A percentile compares a stretch with the other conserved stretches of the same genome.
phyloP scores from a whole-genome alignment of 2,113 vertebrate species.

The Otis tarda region DNA sequence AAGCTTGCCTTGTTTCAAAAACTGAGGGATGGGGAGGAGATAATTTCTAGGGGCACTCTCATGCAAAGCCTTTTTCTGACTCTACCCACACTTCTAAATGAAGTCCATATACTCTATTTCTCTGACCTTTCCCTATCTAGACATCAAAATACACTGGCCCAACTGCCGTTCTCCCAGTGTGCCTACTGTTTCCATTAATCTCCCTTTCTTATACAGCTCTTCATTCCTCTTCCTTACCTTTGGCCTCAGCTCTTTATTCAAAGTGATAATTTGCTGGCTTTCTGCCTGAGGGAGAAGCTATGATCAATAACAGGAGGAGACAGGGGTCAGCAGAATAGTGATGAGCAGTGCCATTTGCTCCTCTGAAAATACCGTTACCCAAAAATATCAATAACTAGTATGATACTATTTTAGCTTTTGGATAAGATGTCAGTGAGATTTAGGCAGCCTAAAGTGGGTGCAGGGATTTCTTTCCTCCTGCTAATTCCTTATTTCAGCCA shows the following conservation, averaged over 20 bases:
- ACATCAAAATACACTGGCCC: constrained; percentile 40
- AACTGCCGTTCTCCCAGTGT: constrained; percentile 45
- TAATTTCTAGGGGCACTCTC: constrained; percentile 18
- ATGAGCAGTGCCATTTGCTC: constrained; percentile 52
- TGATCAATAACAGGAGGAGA: constrained; percentile 65
- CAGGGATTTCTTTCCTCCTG: neutral
- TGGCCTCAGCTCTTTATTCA: constrained; percentile 64
- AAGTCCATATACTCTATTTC: constrained; percentile 34
- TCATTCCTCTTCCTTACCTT: constrained; percentile 60
- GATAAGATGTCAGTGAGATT: neutral
- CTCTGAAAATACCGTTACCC: constrained; percentile 15
- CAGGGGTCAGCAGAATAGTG: constrained; percentile 51
- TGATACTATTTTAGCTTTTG: constrained; percentile 35
- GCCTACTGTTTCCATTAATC: constrained; percentile 54
- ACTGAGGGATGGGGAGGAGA: constrained; percentile 27
- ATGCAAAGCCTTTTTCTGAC: constrained; percentile 25
- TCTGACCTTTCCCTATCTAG: constrained; percentile 49
- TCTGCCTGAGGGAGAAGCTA: constrained; percentile 45
- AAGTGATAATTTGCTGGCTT: constrained; percentile 61
- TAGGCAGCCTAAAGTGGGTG: neutral
- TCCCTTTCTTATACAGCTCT: constrained; percentile 45
- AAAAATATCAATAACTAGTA: constrained; percentile 44
- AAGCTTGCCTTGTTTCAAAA: constrained; percentile 7
- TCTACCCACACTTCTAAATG: neutral
- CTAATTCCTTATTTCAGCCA: constrained; percentile 18